Evolutionary conservation across 2,113 vertebrate genomes (phyloP).

Genomic region (Odontesthes bonariensis): DNA sequence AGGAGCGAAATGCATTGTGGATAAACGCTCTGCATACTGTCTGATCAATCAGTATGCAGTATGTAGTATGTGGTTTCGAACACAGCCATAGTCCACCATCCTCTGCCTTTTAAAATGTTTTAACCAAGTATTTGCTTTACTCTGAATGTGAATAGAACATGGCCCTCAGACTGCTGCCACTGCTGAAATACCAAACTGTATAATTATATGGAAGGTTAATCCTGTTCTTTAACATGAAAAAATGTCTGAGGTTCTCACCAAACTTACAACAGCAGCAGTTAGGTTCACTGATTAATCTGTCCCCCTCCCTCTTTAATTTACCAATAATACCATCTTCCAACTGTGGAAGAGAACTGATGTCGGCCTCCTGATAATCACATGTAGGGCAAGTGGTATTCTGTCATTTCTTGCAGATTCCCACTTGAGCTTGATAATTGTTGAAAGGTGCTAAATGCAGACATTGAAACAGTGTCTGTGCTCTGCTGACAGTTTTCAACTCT

Average conservation of each 20-base stretch:
- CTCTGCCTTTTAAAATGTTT: too few species aligned
- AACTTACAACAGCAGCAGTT: background rate
- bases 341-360: conserved; percentile 6
- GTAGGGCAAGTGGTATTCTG: conserved; percentile 28
- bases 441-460: conserved; percentile 2
- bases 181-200: too few species aligned
- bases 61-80: too few species aligned
- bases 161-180: too few species aligned
- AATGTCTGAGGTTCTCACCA: background rate
- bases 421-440: conserved; percentile 27
- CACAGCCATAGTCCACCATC: too few species aligned
- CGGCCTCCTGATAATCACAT: conserved; percentile 28
- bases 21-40: too few species aligned
- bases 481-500: conserved; percentile 5
- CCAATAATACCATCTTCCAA: conserved; percentile 2
- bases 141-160: too few species aligned
- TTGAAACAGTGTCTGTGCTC: conserved; percentile 1
- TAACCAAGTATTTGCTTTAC: too few species aligned
- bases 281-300: background rate
- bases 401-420: conserved; percentile 12
- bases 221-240: background rate
- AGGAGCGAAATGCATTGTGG: too few species aligned
- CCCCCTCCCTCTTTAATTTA: conserved; percentile 5
- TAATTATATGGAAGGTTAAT: too few species aligned
- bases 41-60: too few species aligned